Evolutionary conservation across 1,140 invertebrate species (phyloP), one percentile per base, ranked within the genome.

Genomic region (Fopius arisanus): DNA sequence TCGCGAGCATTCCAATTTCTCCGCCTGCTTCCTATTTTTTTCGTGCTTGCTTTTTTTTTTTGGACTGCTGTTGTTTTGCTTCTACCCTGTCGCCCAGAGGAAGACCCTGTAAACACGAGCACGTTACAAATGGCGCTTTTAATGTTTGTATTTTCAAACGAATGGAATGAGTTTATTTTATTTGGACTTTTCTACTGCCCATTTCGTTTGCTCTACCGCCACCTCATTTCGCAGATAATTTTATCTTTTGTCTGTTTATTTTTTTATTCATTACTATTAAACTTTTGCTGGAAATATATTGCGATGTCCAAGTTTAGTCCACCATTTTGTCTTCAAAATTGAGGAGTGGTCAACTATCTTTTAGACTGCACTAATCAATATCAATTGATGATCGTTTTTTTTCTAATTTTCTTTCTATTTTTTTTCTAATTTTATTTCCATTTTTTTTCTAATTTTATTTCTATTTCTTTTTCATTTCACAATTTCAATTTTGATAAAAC

Each of bases 1-100:
- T 65, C 14, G 26, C 21, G 43, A 71, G 43, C 9, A 71, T 63
- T 71, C 21, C 33, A 65, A 71, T 71, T 71, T 70, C 48, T 28
- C 43, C 26, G 23, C 26, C 33, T 66, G 10, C 33, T 66, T 33
- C 26, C 19, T 43, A 29, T 23, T 63, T 71, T 21, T 23, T 71
- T 21, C 41, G 37, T 40, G 5, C 3, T 21, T 41, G 3, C n/a
- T 19, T 10, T 41, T 41, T 41, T 40, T 23, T 41, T 23, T 68
- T 68, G 67, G 10, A 21, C 23, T 21, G 67, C 16, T 41, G n/a
- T 37, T 23, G 62, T 62, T 62, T 63, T n/a, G 29, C 21, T 16
- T 21, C 43, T 19, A 1, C 1, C 6, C 43, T 51, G n/a, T 51
- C n/a, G 19, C 43, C n/a, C 43, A 16, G 43, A 51, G 43, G 19